Evolutionary conservation across 2,888 invertebrate species (phyloP).

Genomic region (Drosophila limbata): DNA sequence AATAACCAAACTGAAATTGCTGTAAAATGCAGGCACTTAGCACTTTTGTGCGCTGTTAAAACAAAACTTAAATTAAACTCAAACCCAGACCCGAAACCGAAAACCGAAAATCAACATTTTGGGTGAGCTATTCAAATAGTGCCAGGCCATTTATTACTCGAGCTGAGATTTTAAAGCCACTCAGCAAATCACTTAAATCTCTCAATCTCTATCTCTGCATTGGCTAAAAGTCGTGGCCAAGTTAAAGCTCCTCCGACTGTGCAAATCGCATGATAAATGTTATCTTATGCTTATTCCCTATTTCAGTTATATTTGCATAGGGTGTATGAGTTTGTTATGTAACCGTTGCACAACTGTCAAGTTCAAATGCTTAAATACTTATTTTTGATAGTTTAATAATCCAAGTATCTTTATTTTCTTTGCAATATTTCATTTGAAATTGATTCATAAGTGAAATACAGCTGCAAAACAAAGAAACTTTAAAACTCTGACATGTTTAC

Average conservation of each 20-base stretch:
- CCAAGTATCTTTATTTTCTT: no score
- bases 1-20: constrained; percentile 53
- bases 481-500: constrained; percentile 2
- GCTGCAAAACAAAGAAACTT: background rate
- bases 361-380: background rate
- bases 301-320: constrained; percentile 18
- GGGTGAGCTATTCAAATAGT: constrained; percentile 70
- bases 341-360: background rate
- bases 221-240: constrained; percentile 79
- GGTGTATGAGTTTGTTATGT: constrained; percentile 21
- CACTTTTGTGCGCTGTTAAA: constrained; percentile 62
- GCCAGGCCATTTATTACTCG: constrained; percentile 68
- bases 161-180: constrained; percentile 74
- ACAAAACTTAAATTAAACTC: constrained; percentile 77
- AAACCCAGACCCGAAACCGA: constrained; percentile 28
- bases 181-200: constrained; percentile 79
- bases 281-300: constrained; percentile 46
- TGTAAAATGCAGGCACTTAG: constrained; percentile 76
- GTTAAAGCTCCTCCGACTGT: constrained; percentile 61
- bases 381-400: no score
- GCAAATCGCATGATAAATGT: constrained; percentile 78
- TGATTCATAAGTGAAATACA: background rate
- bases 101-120: constrained; percentile 70
- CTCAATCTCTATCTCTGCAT: constrained; percentile 6
- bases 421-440: background rate